Base-by-base conservation (phyloP, 2,888 invertebrate species). In the Clostera curtula region DNA sequence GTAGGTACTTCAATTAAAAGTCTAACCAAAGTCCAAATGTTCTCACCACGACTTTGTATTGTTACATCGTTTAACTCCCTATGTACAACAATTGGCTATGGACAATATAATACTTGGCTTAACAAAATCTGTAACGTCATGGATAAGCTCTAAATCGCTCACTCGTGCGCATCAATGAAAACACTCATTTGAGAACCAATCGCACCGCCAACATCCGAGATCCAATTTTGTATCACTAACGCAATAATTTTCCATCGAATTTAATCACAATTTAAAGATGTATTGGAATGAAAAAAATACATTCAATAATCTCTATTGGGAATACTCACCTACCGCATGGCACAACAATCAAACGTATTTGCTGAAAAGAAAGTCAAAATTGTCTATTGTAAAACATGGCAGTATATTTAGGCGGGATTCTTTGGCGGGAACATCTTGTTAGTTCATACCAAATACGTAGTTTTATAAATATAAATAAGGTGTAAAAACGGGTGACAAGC, bases 351-450 rank as follows among this genome's bases (percentile, higher is more conserved):
- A 25, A 49, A 49, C 42, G 40, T 50, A 41, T 49, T 46, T 42
- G 49, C 44, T 47, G 56, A 53, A 56, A 60, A 58, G 52, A 57
- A 63, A 58, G 52, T 43, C 42, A 45, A 55, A 60, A 62, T 64
- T 59, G 60, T 65, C 63, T 62, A 62, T 66, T 58, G 56, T 40
- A 47, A 29, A 51, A 45, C 34, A 39, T 40, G 37, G 48, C 41
- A 48, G 52, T 49, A 39, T 34, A 48, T 58, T 66, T 65, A 59
- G 69, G 68, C 74, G 67, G 66, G 36, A 25, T 24, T 57, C 65
- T 66, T 62, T 67, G 72, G 70, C 74, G 59, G 56, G 52, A 71
- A 76, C 72, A 74, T 76, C 79, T 79, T 79, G 79, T 80, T 80
- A 80, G 77, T 61, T 54, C 61, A 55, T 55, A 59, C 79, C 74